Percentiles rank a stretch among this genome's conserved stretches.
Evolutionary conservation across 2,888 invertebrate species (phyloP).

Genomic region (Aleiodes testaceus): DNA sequence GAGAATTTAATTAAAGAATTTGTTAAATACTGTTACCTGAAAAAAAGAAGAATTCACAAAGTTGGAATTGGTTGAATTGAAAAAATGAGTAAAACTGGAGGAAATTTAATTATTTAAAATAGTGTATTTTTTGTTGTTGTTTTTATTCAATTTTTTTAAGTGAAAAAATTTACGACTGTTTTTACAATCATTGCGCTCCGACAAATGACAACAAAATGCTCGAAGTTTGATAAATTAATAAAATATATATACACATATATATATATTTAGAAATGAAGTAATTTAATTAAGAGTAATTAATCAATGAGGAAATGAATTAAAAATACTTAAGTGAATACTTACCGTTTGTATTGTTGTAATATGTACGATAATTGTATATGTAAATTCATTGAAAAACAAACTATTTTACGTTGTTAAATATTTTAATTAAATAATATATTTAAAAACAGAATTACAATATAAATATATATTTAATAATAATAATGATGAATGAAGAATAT

Average conservation of each 20-base stretch:
- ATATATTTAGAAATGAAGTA: constrained; percentile 7
- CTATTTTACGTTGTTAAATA: constrained; percentile 49
- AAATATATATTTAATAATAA: constrained; percentile 45
- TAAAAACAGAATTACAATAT: constrained; percentile 30
- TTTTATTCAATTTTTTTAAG: constrained; percentile 6
- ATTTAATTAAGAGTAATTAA: not conserved
- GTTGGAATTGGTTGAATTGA: not conserved
- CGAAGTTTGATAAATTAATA: not conserved
- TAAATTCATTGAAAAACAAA: constrained; percentile 50
- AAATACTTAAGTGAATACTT: constrained; percentile 36
- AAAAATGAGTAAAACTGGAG: not conserved
- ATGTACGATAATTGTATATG: constrained; percentile 38
- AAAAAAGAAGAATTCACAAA: not conserved
- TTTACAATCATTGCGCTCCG: constrained; percentile 10
- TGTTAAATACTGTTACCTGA: constrained; percentile 31
- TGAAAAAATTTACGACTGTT: constrained; percentile 3
- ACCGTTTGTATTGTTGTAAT: constrained; percentile 32
- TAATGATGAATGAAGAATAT: constrained; percentile 56
- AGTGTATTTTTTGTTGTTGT: not conserved
- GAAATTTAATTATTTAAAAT: not conserved
- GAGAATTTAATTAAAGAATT: constrained; percentile 10
- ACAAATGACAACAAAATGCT: constrained; percentile 16
- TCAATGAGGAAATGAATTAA: constrained; percentile 31
- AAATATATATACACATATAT: not conserved
- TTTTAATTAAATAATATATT: constrained; percentile 43